A percentile compares a stretch with the other conserved stretches of the same genome.
These are phyloP conservation scores for Chloebia gouldiae DNA, from an alignment of 2,113 vertebrate genomes.

Conservation along the genomic window DNA sequence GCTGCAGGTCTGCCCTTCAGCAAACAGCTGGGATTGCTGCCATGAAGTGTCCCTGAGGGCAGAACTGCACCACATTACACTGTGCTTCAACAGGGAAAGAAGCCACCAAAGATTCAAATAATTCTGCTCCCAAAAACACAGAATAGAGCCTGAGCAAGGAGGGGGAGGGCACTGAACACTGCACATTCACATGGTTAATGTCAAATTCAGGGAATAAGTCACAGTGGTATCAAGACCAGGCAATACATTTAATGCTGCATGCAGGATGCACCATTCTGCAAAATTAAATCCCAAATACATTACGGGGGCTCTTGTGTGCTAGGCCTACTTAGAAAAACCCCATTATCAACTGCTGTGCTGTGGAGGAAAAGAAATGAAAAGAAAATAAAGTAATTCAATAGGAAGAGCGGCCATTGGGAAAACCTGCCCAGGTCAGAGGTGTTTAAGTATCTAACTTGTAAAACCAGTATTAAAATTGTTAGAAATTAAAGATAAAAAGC, in stretches of 20 bases:
- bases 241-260: neutral
- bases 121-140: fast-evolving
- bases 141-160: neutral
- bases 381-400: neutral
- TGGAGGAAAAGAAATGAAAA: neutral
- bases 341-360: neutral
- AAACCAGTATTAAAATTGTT: neutral
- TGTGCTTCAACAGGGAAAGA: neutral
- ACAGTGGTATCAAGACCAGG: neutral
- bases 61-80: neutral
- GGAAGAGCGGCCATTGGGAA: neutral
- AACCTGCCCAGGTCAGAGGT: neutral
- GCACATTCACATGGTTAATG: fast-evolving
- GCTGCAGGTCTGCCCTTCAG: neutral
- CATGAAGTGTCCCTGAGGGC: neutral
- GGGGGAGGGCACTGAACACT: neutral
- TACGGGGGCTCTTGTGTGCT: neutral
- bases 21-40: neutral
- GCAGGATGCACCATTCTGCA: neutral
- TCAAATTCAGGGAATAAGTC: neutral
- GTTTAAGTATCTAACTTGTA: neutral
- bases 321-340: neutral
- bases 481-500: neutral
- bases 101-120: neutral
- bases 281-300: neutral